Conservation (phyloP, 2,113 vertebrate species). For the Ellobius talpinus region DNA sequence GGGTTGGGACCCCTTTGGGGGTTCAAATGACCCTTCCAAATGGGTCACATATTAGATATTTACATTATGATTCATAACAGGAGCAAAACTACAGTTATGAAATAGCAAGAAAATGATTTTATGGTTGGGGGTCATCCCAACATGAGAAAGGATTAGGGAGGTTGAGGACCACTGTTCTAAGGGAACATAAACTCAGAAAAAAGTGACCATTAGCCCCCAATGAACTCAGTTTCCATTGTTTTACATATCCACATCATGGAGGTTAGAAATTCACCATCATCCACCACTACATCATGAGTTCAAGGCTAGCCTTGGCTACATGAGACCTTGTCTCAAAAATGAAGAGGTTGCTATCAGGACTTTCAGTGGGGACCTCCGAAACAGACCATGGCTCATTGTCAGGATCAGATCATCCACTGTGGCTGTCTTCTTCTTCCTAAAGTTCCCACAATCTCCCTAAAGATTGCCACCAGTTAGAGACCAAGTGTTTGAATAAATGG, state of each 20-base stretch:
- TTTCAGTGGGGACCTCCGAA: too few species aligned
- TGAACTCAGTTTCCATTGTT: neutral
- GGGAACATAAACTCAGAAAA: neutral
- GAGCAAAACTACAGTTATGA: neutral
- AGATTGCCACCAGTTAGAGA: neutral
- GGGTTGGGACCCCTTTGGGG: neutral
- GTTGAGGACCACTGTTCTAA: neutral
- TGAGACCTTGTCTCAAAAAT: too few species aligned
- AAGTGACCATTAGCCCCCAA: neutral
- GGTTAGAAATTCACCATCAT: too few species aligned
- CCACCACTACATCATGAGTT: too few species aligned
- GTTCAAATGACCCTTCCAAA: neutral
- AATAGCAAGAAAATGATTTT: neutral
- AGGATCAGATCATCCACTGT: too few species aligned
- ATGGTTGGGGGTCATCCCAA: neutral
- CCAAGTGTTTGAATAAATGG: neutral
- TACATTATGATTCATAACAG: neutral
- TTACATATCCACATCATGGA: neutral
- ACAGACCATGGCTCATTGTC: too few species aligned
- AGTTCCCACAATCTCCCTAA: too few species aligned
- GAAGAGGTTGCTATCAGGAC: too few species aligned
- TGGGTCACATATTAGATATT: neutral
- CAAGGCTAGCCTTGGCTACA: too few species aligned
- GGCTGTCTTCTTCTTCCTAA: neutral
- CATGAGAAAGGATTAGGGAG: neutral